Evolutionary conservation across 2,888 invertebrate species (phyloP), one percentile per base, ranked within the genome.

Genomic region (Melolontha melolontha): DNA sequence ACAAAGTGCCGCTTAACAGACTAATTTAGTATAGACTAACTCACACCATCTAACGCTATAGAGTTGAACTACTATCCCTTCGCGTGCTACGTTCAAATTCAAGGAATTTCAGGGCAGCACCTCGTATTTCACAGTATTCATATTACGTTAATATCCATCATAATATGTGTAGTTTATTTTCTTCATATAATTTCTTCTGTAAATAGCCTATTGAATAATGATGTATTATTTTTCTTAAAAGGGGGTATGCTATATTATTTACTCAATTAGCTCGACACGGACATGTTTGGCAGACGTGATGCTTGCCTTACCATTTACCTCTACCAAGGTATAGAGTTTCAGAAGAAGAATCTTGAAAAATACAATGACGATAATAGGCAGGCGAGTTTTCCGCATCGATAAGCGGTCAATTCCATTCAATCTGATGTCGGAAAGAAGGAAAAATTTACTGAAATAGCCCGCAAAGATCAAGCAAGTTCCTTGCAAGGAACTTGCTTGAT

Each of bases 341-440:
- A 27, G 42, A 64, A n/a, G 52, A 52, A 64, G 41, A 54, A 14
- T 42, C 42, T 52, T 42, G n/a, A 11, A 42, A 14, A 64, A 42
- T 44, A 52, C 51, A 64, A 64, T 54, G 51, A 34, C 64, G 42
- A 34, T 22, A 34, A 10, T 12, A 64, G 42, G 54, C 52, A 64
- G 42, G 44, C 52, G 54, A 54, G 64, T 64, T 64, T 64, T 64
- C 64, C 40, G 54, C 64, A 17, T 54, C 64, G 27, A 44, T 44
- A 54, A 42, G 22, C 64, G 52, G 52, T 44, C 41, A 52, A 64
- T 64, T 54, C 54, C 59, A 29, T 47, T 62, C 59, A 62, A 62
- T 62, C 59, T 62, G 59, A 62, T 62, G 47, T 40, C 41, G 22
- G 34, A 62, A 29, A 6, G 17, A 29, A 14, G 29, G 29, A 29